Base-by-base conservation (phyloP, 2,113 vertebrate genomes). In the Grallaria varia region DNA sequence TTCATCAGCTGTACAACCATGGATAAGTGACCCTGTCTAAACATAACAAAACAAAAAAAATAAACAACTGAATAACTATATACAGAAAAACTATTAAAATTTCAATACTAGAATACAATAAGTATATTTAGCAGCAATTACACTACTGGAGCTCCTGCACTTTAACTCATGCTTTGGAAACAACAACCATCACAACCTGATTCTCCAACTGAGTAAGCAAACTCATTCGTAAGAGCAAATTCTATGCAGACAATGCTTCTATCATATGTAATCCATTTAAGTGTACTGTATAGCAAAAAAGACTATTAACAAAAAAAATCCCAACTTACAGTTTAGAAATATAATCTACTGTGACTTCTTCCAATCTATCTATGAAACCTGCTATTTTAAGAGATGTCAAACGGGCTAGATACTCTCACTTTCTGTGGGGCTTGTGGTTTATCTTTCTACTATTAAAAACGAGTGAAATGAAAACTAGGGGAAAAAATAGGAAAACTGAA, bases 1-100 rank as follows among this genome's bases (percentile, higher is more conserved):
- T 99, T 99, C 99, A 99, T 99, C 95, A 99, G 98, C 97, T 99
- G 99, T 82, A 99, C 99, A 97, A 99, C 99, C 99, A 99, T 99
- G 94, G 99, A 99, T 90, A 99, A 98, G 97, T 99, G 99, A 81
- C 99, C 99, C 97, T 99, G 99, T 96, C 99, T 99, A 93, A 97
- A 97, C 19, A 82, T 15, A 97, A 96, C 80, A 92, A 91, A 96
- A 97, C 42, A 97, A 35, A 97, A 80, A 64, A 96, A 60, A 62
- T 33, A 96, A 55, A 89, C 39, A 93, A 44, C 79, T 87, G 50
- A 95, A 5, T 84, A 94, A 86, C 37, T 45, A 53, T 5, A 87
- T 12, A 63, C 24, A 86, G 37, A 49, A 86, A 84, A 87, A 24
- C 37, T 80, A 81, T 10, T 71, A 52, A 68, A 37, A 76, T 85